Evolutionary conservation across 2,888 invertebrate species (phyloP).

Genomic region (Diploptera punctata): DNA sequence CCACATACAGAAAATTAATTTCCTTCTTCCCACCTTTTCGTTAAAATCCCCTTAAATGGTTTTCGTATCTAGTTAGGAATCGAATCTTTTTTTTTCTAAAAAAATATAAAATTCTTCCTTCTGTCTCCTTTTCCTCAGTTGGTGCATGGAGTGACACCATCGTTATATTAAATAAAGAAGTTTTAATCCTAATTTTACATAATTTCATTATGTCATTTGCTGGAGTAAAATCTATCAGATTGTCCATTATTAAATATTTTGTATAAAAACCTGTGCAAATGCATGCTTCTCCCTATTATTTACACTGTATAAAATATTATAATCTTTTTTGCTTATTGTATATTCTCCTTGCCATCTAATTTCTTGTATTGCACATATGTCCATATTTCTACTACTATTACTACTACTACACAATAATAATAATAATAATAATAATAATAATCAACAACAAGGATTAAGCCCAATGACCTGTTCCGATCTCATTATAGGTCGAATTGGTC

Average conservation of each 20-base stretch:
- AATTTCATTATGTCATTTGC: not conserved
- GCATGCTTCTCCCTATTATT: not conserved
- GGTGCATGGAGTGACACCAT: not conserved
- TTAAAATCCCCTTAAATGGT: no score
- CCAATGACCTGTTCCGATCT: no score
- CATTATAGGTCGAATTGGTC: no score
- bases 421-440: no score
- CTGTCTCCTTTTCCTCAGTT: not conserved
- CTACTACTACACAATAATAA: no score
- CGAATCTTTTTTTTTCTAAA: not conserved
- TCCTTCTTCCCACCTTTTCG: not conserved
- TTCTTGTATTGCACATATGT: not conserved
- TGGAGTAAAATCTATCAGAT: not conserved
- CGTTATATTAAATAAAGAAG: not conserved
- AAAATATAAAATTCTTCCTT: not conserved
- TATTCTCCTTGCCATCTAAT: not conserved
- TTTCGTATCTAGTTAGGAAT: not conserved
- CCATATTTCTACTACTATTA: not conserved
- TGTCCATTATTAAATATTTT: not conserved
- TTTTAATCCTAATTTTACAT: not conserved
- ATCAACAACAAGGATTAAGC: no score
- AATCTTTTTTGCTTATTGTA: not conserved
- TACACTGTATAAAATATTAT: constrained; percentile 3
- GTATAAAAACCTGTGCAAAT: not conserved
- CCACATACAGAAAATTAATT: not conserved